A percentile compares a stretch with the other conserved stretches of the same genome.
These are phyloP conservation scores for Protobothrops mucrosquamatus DNA, from an alignment of 2,113 vertebrate genomes.

Conservation along the genomic window DNA sequence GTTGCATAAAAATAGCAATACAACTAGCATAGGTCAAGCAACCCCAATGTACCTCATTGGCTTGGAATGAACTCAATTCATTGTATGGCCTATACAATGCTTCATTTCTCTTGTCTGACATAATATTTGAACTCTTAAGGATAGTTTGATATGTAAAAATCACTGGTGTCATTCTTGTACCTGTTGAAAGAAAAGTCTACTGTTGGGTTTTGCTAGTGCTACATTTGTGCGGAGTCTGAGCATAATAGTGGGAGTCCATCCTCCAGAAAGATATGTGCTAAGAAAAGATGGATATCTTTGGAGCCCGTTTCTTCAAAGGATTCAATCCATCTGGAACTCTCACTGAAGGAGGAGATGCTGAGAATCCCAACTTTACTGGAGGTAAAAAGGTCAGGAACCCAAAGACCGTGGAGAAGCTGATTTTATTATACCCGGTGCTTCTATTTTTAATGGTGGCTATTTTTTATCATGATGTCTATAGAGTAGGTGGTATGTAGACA, in stretches of 20 bases:
- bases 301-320: not conserved
- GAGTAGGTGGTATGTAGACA: not conserved
- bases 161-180: not conserved
- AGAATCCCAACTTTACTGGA: not conserved
- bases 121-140: not conserved
- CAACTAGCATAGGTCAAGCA: not conserved
- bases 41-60: not conserved
- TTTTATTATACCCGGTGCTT: not conserved
- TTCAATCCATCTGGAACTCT: not conserved
- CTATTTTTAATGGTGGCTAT: not conserved
- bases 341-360: not conserved
- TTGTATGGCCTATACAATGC: not conserved
- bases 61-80: not conserved
- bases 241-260: not conserved
- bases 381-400: not conserved
- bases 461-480: not conserved
- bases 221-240: not conserved
- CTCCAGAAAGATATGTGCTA: not conserved
- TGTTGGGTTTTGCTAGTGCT: not conserved
- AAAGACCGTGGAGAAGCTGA: not conserved
- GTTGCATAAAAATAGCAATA: not conserved
- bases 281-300: not conserved
- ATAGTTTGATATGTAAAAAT: not conserved
- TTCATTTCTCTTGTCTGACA: not conserved
- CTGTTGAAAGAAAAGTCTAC: not conserved